Evolutionary conservation across 2,113 vertebrate species (phyloP), one percentile per base, ranked within the genome.

Genomic region (Orientallactaga bullata): DNA sequence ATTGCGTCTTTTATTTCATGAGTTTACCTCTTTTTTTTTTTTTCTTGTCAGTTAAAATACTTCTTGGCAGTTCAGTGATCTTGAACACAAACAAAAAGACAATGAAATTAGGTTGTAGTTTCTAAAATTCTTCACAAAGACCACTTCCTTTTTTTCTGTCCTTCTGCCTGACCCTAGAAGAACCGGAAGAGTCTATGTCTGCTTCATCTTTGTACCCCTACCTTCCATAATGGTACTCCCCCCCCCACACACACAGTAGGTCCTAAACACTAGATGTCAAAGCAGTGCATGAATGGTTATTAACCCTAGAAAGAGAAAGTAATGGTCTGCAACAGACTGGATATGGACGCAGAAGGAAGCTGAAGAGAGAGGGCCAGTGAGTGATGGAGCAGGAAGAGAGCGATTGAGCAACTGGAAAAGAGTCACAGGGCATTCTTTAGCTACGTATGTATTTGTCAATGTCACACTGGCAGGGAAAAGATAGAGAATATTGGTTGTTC

Each of bases 1-100:
- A 85, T 30, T 73, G 0, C 2, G 78, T 42, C 55, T 88, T 94
- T 71, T 80, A 63, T 86, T 94, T 89, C 23, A 68, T 84, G 55
- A 55, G 55, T 73, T 80, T 63, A 8, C 58, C 37, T n/a, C 7
- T n/a, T 26, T 9, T n/a, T 26, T 9, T 55, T 55, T 55, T 55
- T 55, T 10, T 10, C 7, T 55, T 55, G 55, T 55, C 55, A 55
- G 12, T 55, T 16, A 55, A 55, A 55, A 55, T 55, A 16, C 55
- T 55, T 55, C 55, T 73, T 92, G 82, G 55, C 13, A 0, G 51
- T 30, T 72, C 80, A 92, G 21, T 78, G 68, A n/a, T 35, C 68
- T 71, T 71, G 32, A 71, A 71, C 17, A n/a, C 16, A 17, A 35
- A 55, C 10, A 55, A 51, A 74, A 66, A 77, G 5, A 51, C 55